These are phyloP conservation scores for Trichosurus vulpecula DNA, from an alignment of 2,797 vertebrate genomes.

Conservation along the genomic window DNA sequence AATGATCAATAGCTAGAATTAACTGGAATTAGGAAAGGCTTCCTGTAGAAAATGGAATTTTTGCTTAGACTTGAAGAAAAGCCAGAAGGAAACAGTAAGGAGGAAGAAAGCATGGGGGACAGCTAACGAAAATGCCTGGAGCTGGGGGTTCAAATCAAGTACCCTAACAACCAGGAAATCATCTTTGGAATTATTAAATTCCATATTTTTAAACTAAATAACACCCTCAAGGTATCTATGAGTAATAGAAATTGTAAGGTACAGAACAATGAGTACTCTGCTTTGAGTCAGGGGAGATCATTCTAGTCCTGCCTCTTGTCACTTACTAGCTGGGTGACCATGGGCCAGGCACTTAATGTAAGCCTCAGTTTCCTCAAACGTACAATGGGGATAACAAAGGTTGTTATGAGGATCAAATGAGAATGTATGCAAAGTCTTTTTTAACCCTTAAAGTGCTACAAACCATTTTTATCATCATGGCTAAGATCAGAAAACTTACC, in stretches of 20 bases:
- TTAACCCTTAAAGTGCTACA: no score
- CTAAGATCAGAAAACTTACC: no score
- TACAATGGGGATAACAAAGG: background rate
- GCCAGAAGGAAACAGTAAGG: background rate
- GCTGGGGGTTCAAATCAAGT: background rate
- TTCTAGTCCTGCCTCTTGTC: constrained; percentile 2
- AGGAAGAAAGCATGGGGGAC: background rate
- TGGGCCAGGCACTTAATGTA: constrained; percentile 9
- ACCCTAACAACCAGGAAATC: background rate
- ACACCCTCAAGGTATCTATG: background rate
- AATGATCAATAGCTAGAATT: background rate
- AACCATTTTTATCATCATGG: no score
- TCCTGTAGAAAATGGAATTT: background rate
- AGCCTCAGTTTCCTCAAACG: background rate
- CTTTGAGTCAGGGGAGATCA: constrained; percentile 26
- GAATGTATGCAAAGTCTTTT: no score
- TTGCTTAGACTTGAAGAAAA: background rate
- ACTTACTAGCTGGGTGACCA: background rate
- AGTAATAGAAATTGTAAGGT: background rate
- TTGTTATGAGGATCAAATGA: background rate
- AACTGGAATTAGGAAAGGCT: background rate
- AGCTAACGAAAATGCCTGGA: no score
- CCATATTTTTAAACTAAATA: constrained; percentile 8
- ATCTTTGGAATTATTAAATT: background rate
- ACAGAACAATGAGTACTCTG: background rate